These are phyloP conservation scores for Craterocephalus amniculus DNA, from an alignment of 2,797 vertebrate species.

Conservation along the genomic window DNA sequence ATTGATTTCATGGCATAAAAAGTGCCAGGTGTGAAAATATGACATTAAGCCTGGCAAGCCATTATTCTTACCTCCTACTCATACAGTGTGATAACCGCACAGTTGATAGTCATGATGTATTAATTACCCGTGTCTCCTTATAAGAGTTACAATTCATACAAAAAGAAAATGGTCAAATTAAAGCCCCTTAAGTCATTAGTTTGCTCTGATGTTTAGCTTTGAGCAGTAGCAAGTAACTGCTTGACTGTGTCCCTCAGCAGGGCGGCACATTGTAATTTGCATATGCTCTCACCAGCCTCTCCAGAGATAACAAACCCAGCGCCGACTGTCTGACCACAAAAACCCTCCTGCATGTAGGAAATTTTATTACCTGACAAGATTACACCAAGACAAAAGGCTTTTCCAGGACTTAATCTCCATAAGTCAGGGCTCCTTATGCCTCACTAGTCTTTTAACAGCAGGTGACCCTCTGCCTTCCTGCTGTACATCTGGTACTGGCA, in stretches of 20 bases:
- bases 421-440: constrained; percentile 29
- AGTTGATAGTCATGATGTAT: constrained; percentile 23
- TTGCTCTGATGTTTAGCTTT: neutral
- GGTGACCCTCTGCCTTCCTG: constrained; percentile 39
- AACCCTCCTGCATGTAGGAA: neutral
- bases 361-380: constrained; percentile 20
- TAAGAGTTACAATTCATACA: constrained; percentile 4
- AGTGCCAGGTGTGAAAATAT: constrained; percentile 14
- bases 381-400: constrained; percentile 22
- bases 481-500: constrained; percentile 39
- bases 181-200: neutral
- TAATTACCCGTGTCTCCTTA: constrained; percentile 24
- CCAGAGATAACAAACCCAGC: constrained; percentile 5
- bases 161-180: constrained; percentile 1
- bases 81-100: constrained; percentile 23
- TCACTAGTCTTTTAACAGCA: constrained; percentile 39
- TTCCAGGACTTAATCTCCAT: constrained; percentile 34
- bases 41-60: constrained; percentile 22
- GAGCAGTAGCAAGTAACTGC: neutral
- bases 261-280: constrained; percentile 21
- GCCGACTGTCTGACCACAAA: constrained; percentile 2
- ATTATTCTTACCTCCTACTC: constrained; percentile 15
- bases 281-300: constrained; percentile 10
- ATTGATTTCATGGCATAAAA: constrained; percentile 22
- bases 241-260: constrained; percentile 17